These are phyloP conservation scores for Ivindomyrus marchei DNA, from an alignment of 2,113 vertebrate genomes.

Conservation along the genomic window DNA sequence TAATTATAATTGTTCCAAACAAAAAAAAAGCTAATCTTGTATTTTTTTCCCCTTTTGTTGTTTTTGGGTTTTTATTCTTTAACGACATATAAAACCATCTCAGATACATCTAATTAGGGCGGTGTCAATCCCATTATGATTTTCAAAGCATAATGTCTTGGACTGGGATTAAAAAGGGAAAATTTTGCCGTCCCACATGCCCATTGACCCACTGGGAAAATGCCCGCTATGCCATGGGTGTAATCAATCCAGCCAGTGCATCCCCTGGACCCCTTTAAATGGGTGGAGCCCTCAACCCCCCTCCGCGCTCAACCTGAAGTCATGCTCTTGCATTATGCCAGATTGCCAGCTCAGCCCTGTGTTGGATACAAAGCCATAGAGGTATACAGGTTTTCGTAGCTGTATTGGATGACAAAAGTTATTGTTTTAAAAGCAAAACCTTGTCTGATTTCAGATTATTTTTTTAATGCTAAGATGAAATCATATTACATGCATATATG, in stretches of 20 bases:
- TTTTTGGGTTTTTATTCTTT: background rate
- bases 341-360: background rate
- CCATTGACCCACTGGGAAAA: background rate
- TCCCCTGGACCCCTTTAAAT: no score
- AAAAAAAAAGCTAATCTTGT: background rate
- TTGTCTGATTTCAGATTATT: background rate
- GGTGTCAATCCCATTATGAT: background rate
- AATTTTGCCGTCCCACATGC: background rate
- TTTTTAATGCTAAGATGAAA: background rate
- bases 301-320: no score
- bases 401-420: background rate
- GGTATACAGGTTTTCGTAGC: background rate
- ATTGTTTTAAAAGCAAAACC: background rate
- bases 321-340: background rate
- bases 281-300: no score
- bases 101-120: background rate
- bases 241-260: no score
- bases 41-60: background rate
- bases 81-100: background rate
- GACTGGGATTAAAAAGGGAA: background rate
- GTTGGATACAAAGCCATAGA: background rate
- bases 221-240: background rate
- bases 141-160: background rate
- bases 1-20: constrained; percentile 26
- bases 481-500: background rate